Conservation (phyloP, 2,797 vertebrate species). For the Crypturellus tataupa region DNA sequence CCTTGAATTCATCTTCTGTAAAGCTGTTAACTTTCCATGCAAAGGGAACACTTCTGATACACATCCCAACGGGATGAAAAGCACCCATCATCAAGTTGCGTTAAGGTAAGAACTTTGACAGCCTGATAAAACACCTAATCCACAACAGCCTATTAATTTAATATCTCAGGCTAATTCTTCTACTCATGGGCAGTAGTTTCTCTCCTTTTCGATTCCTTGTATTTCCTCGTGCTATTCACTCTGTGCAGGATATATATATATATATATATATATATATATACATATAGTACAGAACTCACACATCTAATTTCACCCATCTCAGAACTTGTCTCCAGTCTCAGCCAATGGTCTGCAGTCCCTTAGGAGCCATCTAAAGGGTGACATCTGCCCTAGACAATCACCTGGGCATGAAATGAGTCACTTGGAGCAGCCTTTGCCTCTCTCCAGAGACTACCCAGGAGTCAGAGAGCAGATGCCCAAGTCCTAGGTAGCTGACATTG, state of each 20-base stretch:
- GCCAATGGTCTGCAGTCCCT: not conserved
- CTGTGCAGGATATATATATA: not conserved
- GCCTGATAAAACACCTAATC: not conserved
- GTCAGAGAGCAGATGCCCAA: rapidly evolving
- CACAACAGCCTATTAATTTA: not conserved
- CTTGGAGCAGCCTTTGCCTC: not conserved
- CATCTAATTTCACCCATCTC: not conserved
- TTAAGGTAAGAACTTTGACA: not conserved
- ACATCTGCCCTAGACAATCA: not conserved
- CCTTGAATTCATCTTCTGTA: not conserved
- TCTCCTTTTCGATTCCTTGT: not conserved
- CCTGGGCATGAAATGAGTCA: not conserved
- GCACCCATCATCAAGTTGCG: not conserved
- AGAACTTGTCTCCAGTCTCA: not conserved
- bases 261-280: no score
- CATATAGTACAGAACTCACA: no score
- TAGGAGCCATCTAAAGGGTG: not conserved
- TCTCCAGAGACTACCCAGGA: not conserved
- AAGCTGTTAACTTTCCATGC: rapidly evolving
- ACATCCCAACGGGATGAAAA: not conserved
- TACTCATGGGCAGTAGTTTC: not conserved
- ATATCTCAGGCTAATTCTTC: not conserved
- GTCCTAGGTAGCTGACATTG: not conserved
- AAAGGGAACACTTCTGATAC: not conserved
- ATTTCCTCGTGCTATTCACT: not conserved